Evolutionary conservation across 2,797 vertebrate genomes (phyloP).

Genomic region (Anas bernieri): DNA sequence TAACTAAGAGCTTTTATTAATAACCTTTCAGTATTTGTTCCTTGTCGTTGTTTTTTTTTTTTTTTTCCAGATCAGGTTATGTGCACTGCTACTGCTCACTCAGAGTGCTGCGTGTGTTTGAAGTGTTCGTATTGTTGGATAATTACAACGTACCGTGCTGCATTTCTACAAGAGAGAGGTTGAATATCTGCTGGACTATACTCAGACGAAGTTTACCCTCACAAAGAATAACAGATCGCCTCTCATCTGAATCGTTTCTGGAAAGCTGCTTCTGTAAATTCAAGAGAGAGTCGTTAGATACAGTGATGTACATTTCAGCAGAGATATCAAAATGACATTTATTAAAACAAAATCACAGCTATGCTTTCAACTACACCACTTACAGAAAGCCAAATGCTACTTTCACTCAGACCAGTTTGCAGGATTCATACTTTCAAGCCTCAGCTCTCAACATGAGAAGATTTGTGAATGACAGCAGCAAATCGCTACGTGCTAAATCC

Average conservation of each 20-base stretch:
- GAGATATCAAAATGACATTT: background rate
- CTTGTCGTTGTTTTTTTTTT: background rate
- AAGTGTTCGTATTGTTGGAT: background rate
- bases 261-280: constrained; percentile 69
- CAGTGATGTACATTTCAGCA: background rate
- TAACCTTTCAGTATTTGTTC: background rate
- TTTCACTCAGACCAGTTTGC: background rate
- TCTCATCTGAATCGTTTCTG: constrained; percentile 73
- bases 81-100: background rate
- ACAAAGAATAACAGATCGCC: constrained; percentile 88
- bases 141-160: constrained; percentile 84
- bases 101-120: background rate
- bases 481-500: background rate
- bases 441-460: background rate
- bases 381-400: background rate
- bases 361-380: background rate
- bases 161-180: constrained; percentile 90
- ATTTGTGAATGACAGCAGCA: background rate
- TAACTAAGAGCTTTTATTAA: background rate
- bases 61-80: background rate
- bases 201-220: constrained; percentile 87
- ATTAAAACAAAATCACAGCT: background rate
- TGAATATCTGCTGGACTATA: constrained; percentile 87
- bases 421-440: background rate
- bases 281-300: constrained; percentile 33